Evolutionary conservation across 1,140 invertebrate species (phyloP).

Genomic region (Cotesia vestalis): DNA sequence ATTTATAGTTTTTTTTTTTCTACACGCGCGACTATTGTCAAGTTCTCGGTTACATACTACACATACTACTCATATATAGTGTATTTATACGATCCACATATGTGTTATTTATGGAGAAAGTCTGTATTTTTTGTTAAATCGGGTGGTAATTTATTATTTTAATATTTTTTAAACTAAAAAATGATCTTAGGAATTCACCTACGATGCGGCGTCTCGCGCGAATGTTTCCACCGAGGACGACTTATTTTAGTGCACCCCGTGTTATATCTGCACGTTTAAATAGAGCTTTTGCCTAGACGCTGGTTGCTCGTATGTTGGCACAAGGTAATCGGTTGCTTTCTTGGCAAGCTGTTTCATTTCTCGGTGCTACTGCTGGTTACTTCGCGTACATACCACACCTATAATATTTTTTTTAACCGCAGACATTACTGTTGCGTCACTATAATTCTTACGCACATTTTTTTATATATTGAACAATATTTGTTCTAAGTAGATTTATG

Average conservation of each 20-base stretch:
- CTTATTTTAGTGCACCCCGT: slow-evolving; percentile 34
- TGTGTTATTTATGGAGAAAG: too few species aligned
- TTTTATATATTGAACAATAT: neutral
- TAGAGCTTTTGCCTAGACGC: slow-evolving; percentile 33
- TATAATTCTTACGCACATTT: neutral
- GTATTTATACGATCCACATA: too few species aligned
- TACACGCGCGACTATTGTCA: too few species aligned
- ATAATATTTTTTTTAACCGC: neutral
- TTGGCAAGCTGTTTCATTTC: slow-evolving; percentile 30
- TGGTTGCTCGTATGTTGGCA: slow-evolving; percentile 25
- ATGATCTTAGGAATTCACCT: slow-evolving; percentile 11
- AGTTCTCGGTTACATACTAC: too few species aligned
- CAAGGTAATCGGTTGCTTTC: slow-evolving; percentile 22
- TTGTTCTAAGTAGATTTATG: too few species aligned
- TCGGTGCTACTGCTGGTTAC: slow-evolving; percentile 1
- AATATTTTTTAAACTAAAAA: slow-evolving; percentile 21
- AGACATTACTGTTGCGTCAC: slow-evolving; percentile 12
- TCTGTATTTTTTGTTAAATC: neutral
- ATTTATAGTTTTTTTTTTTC: too few species aligned
- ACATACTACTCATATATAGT: too few species aligned
- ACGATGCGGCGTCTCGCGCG: slow-evolving; percentile 25
- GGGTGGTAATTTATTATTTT: neutral
- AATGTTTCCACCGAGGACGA: slow-evolving; percentile 35
- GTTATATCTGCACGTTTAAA: slow-evolving; percentile 34
- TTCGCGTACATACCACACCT: neutral